These are phyloP conservation scores for Morelia viridis DNA, from an alignment of 2,797 vertebrate genomes.

Conservation along the genomic window DNA sequence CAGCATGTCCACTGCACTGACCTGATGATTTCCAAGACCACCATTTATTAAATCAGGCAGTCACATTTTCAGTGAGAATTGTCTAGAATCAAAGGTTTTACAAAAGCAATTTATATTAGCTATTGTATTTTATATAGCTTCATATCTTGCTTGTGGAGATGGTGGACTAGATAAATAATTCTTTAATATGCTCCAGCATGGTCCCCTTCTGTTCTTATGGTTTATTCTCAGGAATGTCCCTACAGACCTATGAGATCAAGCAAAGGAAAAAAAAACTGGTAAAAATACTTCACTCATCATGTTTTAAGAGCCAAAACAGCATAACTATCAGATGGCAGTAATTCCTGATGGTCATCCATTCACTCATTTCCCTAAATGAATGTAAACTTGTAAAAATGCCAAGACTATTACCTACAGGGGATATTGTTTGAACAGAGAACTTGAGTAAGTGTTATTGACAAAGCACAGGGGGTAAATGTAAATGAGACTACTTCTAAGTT, in stretches of 20 bases:
- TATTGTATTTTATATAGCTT: background rate
- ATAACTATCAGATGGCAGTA: constrained; percentile 53
- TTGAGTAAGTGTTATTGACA: constrained; percentile 4
- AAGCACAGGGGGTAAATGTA: background rate
- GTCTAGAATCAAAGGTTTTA: background rate
- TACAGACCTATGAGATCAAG: constrained; percentile 25
- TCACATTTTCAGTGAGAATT: background rate
- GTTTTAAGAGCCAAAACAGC: constrained; percentile 21
- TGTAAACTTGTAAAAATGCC: constrained; percentile 35
- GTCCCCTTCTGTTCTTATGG: background rate
- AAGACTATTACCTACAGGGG: background rate
- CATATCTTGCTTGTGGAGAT: background rate
- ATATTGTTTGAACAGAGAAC: constrained; percentile 13
- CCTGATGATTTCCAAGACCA: background rate
- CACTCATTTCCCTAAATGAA: constrained; percentile 23
- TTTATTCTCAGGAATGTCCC: fast-evolving
- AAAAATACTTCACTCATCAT: constrained; percentile 51
- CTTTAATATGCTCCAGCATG: background rate
- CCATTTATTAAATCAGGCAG: background rate
- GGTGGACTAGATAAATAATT: background rate
- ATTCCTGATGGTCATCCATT: constrained; percentile 22
- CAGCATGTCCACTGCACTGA: background rate
- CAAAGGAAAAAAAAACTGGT: background rate
- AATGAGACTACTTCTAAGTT: background rate
- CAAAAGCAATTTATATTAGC: background rate